Evolutionary conservation across 1,140 invertebrate species (phyloP).

Genomic region (Saxidomus purpurata): DNA sequence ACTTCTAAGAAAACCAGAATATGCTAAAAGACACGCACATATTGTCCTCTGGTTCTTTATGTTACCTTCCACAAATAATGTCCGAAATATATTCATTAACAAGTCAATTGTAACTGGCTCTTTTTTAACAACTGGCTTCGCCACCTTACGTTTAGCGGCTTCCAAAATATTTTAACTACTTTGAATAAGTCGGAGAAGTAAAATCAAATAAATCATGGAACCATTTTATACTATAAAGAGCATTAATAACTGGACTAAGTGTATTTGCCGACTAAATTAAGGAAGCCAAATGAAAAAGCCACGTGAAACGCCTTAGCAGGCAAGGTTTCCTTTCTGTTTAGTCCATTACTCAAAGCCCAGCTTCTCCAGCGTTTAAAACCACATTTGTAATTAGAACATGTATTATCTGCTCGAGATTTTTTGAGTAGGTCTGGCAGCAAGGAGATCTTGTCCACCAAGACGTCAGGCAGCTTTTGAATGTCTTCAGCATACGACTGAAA

Average conservation of each 20-base stretch:
- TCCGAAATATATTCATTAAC: background rate
- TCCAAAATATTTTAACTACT: constrained; percentile 37
- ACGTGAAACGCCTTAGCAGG: constrained; percentile 37
- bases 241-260: constrained; percentile 22
- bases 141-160: constrained; percentile 30
- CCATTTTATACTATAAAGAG: constrained; percentile 45
- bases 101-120: constrained; percentile 37
- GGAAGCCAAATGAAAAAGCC: constrained; percentile 36
- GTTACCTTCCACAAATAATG: background rate
- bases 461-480: constrained; percentile 23
- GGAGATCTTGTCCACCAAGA: constrained; percentile 26
- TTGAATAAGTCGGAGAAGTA: constrained; percentile 16
- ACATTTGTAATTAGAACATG: constrained; percentile 11
- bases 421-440: constrained; percentile 17
- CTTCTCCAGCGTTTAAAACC: constrained; percentile 56
- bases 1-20: background rate
- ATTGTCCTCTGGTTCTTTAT: background rate
- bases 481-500: constrained; percentile 17
- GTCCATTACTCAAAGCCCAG: constrained; percentile 27
- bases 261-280: constrained; percentile 24
- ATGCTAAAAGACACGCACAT: background rate
- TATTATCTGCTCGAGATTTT: constrained; percentile 6
- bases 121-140: constrained; percentile 5
- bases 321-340: background rate
- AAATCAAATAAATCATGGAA: constrained; percentile 31